Evolutionary conservation across 2,797 vertebrate species (phyloP).

Genomic region (Chloroceryle amazona): DNA sequence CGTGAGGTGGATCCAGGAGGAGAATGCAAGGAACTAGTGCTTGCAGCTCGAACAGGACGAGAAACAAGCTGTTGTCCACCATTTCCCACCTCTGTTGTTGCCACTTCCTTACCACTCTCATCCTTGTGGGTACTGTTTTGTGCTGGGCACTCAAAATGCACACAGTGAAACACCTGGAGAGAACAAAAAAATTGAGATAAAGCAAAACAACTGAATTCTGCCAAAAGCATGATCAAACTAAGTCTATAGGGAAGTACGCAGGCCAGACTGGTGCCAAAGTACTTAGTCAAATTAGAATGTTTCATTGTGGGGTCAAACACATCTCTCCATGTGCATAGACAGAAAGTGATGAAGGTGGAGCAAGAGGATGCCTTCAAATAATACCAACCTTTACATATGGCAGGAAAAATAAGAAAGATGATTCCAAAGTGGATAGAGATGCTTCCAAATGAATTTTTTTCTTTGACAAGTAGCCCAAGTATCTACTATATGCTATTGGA

Average conservation of each 20-base stretch:
- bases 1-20: slow-evolving; percentile 59
- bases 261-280: background rate
- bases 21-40: slow-evolving; percentile 81
- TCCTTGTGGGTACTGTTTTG: slow-evolving; percentile 87
- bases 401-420: background rate
- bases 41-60: slow-evolving; percentile 78
- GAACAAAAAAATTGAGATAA: slow-evolving; percentile 21
- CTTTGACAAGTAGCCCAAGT: background rate
- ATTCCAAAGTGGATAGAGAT: background rate
- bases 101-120: slow-evolving; percentile 82
- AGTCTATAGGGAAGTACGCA: background rate
- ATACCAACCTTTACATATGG: background rate
- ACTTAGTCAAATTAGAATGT: background rate
- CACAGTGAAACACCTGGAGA: slow-evolving; percentile 96
- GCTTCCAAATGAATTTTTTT: background rate
- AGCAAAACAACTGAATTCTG: background rate
- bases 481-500: background rate
- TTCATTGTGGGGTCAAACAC: background rate
- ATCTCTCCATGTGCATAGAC: background rate
- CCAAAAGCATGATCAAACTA: background rate
- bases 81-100: slow-evolving; percentile 64
- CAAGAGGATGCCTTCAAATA: background rate
- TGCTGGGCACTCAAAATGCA: slow-evolving; percentile 97
- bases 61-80: slow-evolving; percentile 74
- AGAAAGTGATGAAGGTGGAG: background rate